Base-by-base conservation (phyloP, 2,797 vertebrate genomes). In the Mormyrus proboscirostris region DNA sequence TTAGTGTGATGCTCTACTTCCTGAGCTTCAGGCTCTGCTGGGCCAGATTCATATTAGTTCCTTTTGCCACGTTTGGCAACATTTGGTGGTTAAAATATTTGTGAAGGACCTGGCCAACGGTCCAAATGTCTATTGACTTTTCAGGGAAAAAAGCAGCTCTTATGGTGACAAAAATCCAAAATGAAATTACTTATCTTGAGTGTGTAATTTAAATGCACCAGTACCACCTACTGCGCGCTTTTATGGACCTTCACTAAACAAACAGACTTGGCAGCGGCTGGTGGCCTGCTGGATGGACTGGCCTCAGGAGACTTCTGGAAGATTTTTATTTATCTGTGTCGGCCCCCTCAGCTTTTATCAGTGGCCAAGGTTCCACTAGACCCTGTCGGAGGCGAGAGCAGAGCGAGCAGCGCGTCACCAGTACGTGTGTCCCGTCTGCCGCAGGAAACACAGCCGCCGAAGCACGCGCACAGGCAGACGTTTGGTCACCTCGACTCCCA, bases 351-450 rank as follows among this genome's bases (percentile, higher is more conserved):
- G 25, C 76, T 89, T 83, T 89, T 22, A 89, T 84, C 88, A 25
- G 88, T 16, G 53, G 51, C 88, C 76, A 83, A 62, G 76, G 33
- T 89, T 89, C 79, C 73, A 12, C 76, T 57, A 83, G 88, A 89
- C 50, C 12, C 55, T 16, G 88, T 33, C 33, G 41, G 76, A 22
- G n/a, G 51, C 25, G 53, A 8, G n/a, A 6, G 7, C 33, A 51
- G 19, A n/a, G 76, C 2, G n/a, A 4, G 14, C 33, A 19, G 69
- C 51, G 38, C 14, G 50, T 65, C 88, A 88, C 7, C 2, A n/a
- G 25, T 47, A 51, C 44, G 65, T 76, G 69, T 16, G 50, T 88
- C 65, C 65, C 44, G 49, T 87, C 85, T 33, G 51, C 85, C 25
- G 73, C 51, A n/a, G 85, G 85, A 41, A 87, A 41, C 85, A 38